Evolutionary conservation across 1,140 invertebrate species (phyloP), one percentile per base, ranked within the genome.

Genomic region (Elymnias hypermnestra): DNA sequence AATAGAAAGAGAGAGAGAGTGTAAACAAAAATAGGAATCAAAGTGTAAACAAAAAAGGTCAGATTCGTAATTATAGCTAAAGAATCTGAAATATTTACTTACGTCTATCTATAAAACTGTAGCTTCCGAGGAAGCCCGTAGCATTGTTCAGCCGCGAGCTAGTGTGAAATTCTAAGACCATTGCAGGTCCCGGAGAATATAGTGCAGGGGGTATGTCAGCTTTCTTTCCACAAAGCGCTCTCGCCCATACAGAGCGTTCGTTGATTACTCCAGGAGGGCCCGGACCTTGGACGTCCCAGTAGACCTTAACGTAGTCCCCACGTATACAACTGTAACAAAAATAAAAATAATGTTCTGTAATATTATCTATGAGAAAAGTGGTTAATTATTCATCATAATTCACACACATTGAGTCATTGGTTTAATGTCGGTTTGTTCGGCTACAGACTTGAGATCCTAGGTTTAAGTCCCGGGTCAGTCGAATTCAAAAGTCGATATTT

Each of bases 81-180:
- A n/a, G n/a, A n/a, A n/a, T n/a, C n/a, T n/a, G n/a, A n/a, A n/a
- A n/a, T n/a, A n/a, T n/a, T n/a, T n/a, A n/a, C 93, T 94, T 81
- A 95, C 94, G 88, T 90, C 90, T 92, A 75, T 95, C 91, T 73
- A 95, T 91, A 86, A 95, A 96, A 51, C 89, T 89, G 84, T 94
- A 96, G 26, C 90, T 92, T 22, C 94, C 94, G 7, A 90, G 87
- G 71, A 95, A 96, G 28, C 94, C 94, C 1, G 90, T 91, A 41
- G 90, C 89, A 69, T 93, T 94, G 17, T 63, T 78, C 25, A 67
- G 65, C 41, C 54, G 63, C 26, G 87, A 77, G 56, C 89, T 89
- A 1, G 91, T 89, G 64, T 96, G 94, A 70, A 96, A 93, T 74
- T 96, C 94, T 53, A 96, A 86, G 22, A 95, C 91, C 18, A 96